Conservation (phyloP, 2,113 vertebrate species). For the Strigops habroptila region DNA sequence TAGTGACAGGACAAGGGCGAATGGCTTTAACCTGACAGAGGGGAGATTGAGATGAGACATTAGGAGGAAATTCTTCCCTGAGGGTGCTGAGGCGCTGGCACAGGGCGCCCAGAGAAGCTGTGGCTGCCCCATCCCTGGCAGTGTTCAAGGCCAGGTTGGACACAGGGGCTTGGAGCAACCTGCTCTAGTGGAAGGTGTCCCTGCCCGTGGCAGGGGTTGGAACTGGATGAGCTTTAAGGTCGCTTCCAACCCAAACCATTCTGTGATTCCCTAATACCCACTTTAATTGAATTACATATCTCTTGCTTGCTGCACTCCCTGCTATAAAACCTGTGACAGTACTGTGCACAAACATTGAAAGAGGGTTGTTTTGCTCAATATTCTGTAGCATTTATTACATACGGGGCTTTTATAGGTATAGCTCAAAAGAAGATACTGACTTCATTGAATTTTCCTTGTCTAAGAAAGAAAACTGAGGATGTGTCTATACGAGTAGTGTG, state of each 20-base stretch:
- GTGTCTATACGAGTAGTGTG: neutral
- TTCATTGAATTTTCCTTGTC: neutral
- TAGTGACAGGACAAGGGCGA: neutral
- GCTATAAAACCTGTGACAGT: neutral
- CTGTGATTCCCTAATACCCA: neutral
- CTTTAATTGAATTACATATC: neutral
- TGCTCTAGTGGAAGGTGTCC: neutral
- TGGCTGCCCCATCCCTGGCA: neutral
- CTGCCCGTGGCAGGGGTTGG: neutral
- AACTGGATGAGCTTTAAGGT: neutral
- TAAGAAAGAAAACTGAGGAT: neutral
- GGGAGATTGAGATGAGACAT: neutral
- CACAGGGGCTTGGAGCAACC: neutral
- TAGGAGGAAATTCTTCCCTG: neutral
- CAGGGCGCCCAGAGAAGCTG: neutral
- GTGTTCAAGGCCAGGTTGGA: neutral
- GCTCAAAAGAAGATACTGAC: neutral
- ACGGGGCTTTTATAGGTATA: neutral
- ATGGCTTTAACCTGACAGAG: neutral
- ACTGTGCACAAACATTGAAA: neutral
- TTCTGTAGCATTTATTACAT: neutral
- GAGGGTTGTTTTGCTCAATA: neutral
- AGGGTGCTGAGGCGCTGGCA: neutral
- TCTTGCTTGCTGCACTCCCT: neutral
- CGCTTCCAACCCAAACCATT: neutral